These are phyloP conservation scores for Frankliniella fusca DNA, from an alignment of 2,888 invertebrate species.

Conservation along the genomic window DNA sequence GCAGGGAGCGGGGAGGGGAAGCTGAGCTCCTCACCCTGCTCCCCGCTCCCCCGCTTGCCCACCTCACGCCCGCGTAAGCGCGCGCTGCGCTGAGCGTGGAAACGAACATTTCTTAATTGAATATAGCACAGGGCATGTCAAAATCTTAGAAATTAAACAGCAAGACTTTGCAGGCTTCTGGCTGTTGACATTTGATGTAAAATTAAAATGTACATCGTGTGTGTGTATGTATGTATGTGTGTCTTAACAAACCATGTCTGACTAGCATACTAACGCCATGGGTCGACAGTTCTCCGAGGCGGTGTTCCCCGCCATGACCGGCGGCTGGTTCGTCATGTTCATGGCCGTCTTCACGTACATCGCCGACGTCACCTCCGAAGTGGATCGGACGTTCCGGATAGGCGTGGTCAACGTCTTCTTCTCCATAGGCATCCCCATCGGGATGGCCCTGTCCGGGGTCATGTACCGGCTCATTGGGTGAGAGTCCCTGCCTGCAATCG, in stretches of 20 bases:
- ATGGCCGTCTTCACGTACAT: conserved; percentile 60
- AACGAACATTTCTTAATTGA: too few relatives aligned
- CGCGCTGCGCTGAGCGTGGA: too few relatives aligned
- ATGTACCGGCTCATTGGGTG: conserved; percentile 44
- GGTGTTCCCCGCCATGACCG: conserved; percentile 53
- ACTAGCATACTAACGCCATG: not conserved
- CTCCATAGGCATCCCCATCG: conserved; percentile 56
- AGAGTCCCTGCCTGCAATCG: not conserved
- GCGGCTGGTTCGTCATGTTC: conserved; percentile 55
- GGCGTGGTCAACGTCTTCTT: conserved; percentile 58
- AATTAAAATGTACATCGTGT: not conserved
- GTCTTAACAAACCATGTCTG: too few relatives aligned
- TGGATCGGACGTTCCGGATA: conserved; percentile 57
- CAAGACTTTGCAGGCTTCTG: not conserved
- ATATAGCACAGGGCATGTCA: not conserved
- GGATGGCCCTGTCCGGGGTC: conserved; percentile 55
- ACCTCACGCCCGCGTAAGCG: too few relatives aligned
- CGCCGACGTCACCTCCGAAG: conserved; percentile 54
- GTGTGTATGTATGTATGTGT: too few relatives aligned
- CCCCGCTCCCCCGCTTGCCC: too few relatives aligned
- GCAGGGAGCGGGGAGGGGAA: too few relatives aligned
- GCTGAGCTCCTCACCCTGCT: too few relatives aligned
- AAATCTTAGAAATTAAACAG: not conserved
- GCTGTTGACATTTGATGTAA: not conserved
- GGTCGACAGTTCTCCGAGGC: conserved; percentile 45